Evolutionary conservation across 2,113 vertebrate genomes (phyloP), one percentile per base, ranked within the genome.

Genomic region (Arenaria interpres): DNA sequence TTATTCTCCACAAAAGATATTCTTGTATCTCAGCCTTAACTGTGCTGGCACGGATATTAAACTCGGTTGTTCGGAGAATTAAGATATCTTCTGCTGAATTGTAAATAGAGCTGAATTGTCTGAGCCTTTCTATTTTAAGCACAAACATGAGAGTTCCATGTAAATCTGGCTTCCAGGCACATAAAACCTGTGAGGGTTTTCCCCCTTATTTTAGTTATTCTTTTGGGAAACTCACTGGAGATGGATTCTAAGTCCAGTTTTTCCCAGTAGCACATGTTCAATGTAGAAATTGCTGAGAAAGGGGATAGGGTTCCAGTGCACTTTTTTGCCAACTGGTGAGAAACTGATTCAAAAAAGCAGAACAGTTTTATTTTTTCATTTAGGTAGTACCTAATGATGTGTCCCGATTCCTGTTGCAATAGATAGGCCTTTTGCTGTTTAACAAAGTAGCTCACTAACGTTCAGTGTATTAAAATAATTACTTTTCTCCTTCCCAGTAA

Each of bases 401-500:
- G 10, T 71, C 41, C 39, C 6, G 21, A 54, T 85, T 82, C 33
- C 56, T 76, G 33, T 67, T 91, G 53, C n/a, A 64, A 72, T 89
- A 78, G 15, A 12, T 25, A 63, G 41, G 37, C 17, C 6, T 89
- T 87, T n/a, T 91, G n/a, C 76, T 87, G 27, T 67, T 33, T 75
- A 75, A 53, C 35, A 50, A 72, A 81, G 60, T 46, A 68, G 4
- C 14, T 83, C 77, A 53, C 39, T 84, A 68, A 71, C 4, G 57
- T 23, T 46, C 41, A 46, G 1, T 48, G 7, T 81, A 45, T 62
- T 83, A 66, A 85, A 93, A 68, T 50, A n/a, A 43, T n/a, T 37
- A 32, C 71, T 92, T 96, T 89, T 96, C 63, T 89, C 74, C 69
- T 97, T 97, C 73, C 68, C 93, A 99, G 98, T 95, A 99, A 99